Base-by-base conservation (phyloP, 2,797 vertebrate genomes). In the Aeoliscus strigatus region DNA sequence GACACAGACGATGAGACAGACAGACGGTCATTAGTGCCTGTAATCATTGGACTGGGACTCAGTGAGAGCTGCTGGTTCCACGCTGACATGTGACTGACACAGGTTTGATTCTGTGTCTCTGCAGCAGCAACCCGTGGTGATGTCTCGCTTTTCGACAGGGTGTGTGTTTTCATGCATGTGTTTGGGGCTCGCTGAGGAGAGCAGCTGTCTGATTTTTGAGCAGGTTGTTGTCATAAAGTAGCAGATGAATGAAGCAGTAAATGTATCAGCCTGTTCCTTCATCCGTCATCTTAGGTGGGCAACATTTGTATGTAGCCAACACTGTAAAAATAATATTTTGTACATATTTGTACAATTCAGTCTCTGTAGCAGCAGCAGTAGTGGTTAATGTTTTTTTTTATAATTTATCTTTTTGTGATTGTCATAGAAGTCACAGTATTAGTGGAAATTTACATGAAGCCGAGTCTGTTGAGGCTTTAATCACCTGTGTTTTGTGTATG, bases 171-270 rank as follows among this genome's bases (percentile, higher is more conserved):
- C 8, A 5, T 45, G 23, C 34, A 27, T 13, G 11, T 56, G 32
- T 49, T 37, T 28, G 39, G 36, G 27, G 37, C 44, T 51, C 24
- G 60, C 54, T 66, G 45, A 64, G 51, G 59, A 66, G 50, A 44
- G 42, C n/a, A 74, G 53, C 49, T 53, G 60, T 70, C 61, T 42
- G 48, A 56, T 61, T 71, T 51, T 44, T 63, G 58, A 27, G 55
- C 46, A 74, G 70, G 70, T 57, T 64, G 55, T 69, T 63, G 44
- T 66, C 71, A 61, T 76, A 61, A 73, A 64, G 42, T 38, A 51
- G 46, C 30, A 36, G 30, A 29, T 60, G 60, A 61, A 43, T 51
- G 33, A 47, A 60, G 44, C 56, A 65, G 38, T 65, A 65, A 72
- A 79, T 82, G 75, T 38, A 44, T 78, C 39, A 32, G 36, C 28